A percentile compares a stretch with the other conserved stretches of the same genome.
These are phyloP conservation scores for Mus caroli DNA, from an alignment of 2,797 vertebrate genomes.

Conservation along the genomic window DNA sequence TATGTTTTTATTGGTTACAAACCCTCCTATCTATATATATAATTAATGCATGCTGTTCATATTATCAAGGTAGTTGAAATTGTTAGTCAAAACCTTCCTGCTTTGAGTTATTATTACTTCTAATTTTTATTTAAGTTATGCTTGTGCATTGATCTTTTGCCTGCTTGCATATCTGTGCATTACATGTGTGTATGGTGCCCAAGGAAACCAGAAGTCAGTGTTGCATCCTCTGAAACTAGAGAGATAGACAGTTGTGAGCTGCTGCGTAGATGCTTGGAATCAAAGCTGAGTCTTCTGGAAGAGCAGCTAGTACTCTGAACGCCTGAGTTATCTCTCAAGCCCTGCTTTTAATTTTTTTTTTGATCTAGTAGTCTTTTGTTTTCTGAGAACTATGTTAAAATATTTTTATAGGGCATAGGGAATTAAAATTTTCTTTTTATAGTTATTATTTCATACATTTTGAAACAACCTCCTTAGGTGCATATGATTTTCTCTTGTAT, in stretches of 20 bases:
- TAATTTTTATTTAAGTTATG: neutral
- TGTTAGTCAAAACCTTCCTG: constrained; percentile 1
- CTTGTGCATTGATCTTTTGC: neutral
- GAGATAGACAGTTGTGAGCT: neutral
- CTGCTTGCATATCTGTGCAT: neutral
- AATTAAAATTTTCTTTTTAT: constrained; percentile 36
- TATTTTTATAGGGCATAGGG: neutral
- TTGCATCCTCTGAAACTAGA: neutral
- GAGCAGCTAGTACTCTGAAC: neutral
- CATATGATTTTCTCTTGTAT: constrained; percentile 4
- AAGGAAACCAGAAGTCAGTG: neutral
- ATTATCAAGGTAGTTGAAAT: neutral
- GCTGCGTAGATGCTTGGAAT: neutral
- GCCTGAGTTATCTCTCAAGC: neutral
- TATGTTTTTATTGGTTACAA: neutral
- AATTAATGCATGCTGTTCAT: neutral
- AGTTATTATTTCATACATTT: constrained; percentile 61
- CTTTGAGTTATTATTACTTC: constrained; percentile 26
- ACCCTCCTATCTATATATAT: neutral
- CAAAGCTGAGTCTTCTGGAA: neutral
- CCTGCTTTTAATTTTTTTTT: neutral
- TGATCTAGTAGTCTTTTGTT: constrained; percentile 14
- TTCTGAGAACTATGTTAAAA: constrained; percentile 22
- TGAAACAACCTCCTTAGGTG: constrained; percentile 41
- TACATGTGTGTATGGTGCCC: neutral